Base-by-base conservation (phyloP, 1,140 invertebrate species). In the Drosophila guanche region DNA sequence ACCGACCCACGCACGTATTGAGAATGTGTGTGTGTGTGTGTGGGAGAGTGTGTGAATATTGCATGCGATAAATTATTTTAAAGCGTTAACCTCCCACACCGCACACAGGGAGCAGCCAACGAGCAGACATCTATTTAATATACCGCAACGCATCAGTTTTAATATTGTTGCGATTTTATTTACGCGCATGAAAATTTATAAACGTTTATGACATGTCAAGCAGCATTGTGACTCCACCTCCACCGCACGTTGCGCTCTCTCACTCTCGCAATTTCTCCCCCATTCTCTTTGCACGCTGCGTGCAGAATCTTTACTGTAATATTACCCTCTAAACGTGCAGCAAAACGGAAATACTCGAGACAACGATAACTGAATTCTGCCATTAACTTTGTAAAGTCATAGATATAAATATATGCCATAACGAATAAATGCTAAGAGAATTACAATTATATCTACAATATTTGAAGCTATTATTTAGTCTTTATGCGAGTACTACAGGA, bases 61-160 rank as follows among this genome's bases (percentile, higher is more conserved):
- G 66, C 75, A 69, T 72, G 78, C 83, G 70, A 88, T 88, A 88
- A 88, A 88, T 88, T 88, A 88, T 88, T 88, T 88, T 86, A 83
- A 88, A 88, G 71, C 71, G 71, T 20, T 20, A 20, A 20, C 16
- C 57, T 20, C n/a, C 45, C 12, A 12, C n/a, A 41, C 3, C 25
- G 27, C 14, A 5, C 55, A 33, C 16, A 20, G 16, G 5, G 25
- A 27, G 25, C 5, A 27, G 33, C 33, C 40, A 27, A 27, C 60
- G 25, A 42, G 46, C 40, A 52, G 56, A 62, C 65, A 71, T 81
- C 75, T 84, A 83, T 84, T 83, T 83, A 84, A 84, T 83, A 71
- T 75, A 79, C 75, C 70, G 80, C 79, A 23, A 79, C 75, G 71
- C 79, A 85, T 85, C 80, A 86, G 45, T 85, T 85, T 85, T 85